A percentile compares a stretch with the other conserved stretches of the same genome.
phyloP scores from a whole-genome alignment of 1,140 invertebrate species.

The Trichogramma pretiosum region DNA sequence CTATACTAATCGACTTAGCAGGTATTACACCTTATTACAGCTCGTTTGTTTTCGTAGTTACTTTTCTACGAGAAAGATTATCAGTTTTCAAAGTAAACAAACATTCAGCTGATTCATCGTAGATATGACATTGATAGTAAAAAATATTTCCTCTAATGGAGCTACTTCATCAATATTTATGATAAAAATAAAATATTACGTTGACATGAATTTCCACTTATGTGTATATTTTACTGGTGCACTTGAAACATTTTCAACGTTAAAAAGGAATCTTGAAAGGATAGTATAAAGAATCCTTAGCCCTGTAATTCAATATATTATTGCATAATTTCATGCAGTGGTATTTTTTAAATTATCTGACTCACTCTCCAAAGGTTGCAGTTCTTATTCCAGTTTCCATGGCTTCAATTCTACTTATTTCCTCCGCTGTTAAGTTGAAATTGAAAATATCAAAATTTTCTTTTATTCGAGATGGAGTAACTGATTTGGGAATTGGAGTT shows the following conservation, averaged over 20 bases:
- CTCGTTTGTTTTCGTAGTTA: no score
- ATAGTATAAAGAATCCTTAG: neutral
- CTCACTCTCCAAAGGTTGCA: no score
- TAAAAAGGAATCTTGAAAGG: slow-evolving; percentile 6
- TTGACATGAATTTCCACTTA: no score
- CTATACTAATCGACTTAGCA: no score
- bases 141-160: neutral
- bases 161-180: neutral
- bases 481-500: slow-evolving; percentile 64
- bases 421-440: slow-evolving; percentile 55
- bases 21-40: no score
- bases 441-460: slow-evolving; percentile 68
- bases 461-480: slow-evolving; percentile 55
- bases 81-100: no score
- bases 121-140: slow-evolving; percentile 24
- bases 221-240: neutral
- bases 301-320: no score
- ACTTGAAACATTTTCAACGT: neutral
- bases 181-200: no score
- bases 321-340: no score
- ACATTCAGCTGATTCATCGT: no score
- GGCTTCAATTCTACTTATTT: slow-evolving; percentile 40
- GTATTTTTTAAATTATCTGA: no score
- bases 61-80: no score
- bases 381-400: slow-evolving; percentile 26